These are phyloP conservation scores for Nemopilema nomurai DNA, from an alignment of 30 jellyfish, hydroid and myxozoan species.

Conservation along the genomic window DNA sequence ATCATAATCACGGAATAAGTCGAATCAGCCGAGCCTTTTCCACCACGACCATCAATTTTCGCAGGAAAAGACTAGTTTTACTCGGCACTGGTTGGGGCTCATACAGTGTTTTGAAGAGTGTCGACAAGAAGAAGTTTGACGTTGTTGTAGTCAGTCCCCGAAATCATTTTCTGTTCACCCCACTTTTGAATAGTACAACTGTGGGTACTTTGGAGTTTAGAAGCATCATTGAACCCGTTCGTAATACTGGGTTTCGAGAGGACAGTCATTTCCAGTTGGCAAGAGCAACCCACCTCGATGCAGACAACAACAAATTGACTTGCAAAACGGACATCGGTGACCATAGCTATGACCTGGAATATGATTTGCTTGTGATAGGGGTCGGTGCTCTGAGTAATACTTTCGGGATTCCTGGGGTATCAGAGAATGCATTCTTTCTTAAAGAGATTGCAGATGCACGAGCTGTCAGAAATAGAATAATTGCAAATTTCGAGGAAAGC, in stretches of 20 bases:
- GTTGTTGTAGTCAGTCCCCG: constrained; percentile 98
- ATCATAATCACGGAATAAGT: neutral
- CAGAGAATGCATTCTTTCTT: constrained; percentile 85
- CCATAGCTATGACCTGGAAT: constrained; percentile 52
- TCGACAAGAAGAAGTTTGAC: constrained; percentile 74
- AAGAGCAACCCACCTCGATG: constrained; percentile 73
- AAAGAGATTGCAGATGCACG: constrained; percentile 97
- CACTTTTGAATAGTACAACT: constrained; percentile 92
- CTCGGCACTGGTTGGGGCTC: constrained; percentile 99
- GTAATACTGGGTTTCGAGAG: constrained; percentile 83
- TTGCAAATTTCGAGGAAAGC: constrained; percentile 86
- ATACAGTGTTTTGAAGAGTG: constrained; percentile 84
- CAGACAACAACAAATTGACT: constrained; percentile 56
- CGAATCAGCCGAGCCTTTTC: constrained; percentile 5
- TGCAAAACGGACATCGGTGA: constrained; percentile 76
- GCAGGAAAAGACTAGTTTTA: constrained; percentile 72
- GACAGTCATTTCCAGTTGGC: constrained; percentile 97
- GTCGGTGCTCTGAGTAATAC: constrained; percentile 96
- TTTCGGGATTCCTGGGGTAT: constrained; percentile 92
- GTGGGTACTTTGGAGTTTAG: constrained; percentile 98
- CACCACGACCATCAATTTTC: neutral
- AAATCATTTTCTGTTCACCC: constrained; percentile 94
- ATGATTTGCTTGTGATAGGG: constrained; percentile 90
- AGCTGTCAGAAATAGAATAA: constrained; percentile 81
- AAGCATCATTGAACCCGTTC: constrained; percentile 94